Evolutionary conservation across 2,888 invertebrate species (phyloP), one percentile per base, ranked within the genome.

Genomic region (Cephus pygmeus): DNA sequence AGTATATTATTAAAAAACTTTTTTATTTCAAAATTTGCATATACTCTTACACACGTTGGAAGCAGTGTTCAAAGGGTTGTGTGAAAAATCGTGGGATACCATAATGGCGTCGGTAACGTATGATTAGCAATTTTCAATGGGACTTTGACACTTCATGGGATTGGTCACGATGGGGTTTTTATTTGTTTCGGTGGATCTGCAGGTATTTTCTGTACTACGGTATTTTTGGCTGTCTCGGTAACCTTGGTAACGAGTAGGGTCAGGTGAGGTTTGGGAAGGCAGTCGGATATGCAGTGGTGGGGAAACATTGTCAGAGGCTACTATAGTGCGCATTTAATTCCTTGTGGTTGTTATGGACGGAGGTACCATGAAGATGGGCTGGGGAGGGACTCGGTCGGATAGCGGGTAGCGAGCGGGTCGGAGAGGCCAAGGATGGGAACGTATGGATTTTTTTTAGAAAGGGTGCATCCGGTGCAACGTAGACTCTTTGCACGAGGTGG

Each of bases 401-500:
- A 23, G 56, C 9, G 23, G 23, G 9, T 56, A 56, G 56, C 56
- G 56, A 56, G 56, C 23, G 56, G 56, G 56, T 56, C 56, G 56
- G 9, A 23, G 56, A 56, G 56, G 56, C 56, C 56, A 56, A 56
- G 56, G 56, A 56, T 56, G 23, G 9, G 56, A 56, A 56, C 9
- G 56, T 56, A 56, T 56, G 56, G 0, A 56, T 56, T 56, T 56
- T 56, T 40, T 56, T 56, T 56, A 1, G 56, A 56, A 56, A 56
- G 56, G 23, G 56, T 56, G 56, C 56, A 56, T 56, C 56, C 23
- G 56, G 56, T 56, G 56, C 23, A 56, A 56, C 56, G 3, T 23
- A 11, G 6, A 56, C 56, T 56, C 56, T 56, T 56, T 69, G 69
- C 78, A 76, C 87, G 88, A 88, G 88, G 88, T 87, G 81, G 85